phyloP scores from a whole-genome alignment of 2,888 invertebrate genomes.

The Fissipunctia ypsillon region DNA sequence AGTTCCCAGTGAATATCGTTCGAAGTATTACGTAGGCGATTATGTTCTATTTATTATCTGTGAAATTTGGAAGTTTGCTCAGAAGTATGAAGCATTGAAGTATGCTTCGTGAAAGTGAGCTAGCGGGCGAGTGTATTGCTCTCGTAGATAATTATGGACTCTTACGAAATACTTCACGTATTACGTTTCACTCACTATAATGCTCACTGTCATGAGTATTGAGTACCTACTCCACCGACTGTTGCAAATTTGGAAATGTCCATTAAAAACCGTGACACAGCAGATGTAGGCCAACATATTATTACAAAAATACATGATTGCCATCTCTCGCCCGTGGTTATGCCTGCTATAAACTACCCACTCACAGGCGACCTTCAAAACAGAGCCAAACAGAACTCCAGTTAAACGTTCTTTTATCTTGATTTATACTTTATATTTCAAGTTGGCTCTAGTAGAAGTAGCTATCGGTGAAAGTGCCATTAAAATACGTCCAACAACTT shows the following conservation, averaged over 20 bases:
- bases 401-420: constrained; percentile 39
- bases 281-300: constrained; percentile 48
- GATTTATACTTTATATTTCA: constrained; percentile 33
- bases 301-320: constrained; percentile 43
- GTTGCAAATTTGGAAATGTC: constrained; percentile 65
- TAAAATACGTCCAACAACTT: constrained; percentile 33
- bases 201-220: constrained; percentile 41
- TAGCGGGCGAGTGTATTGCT: constrained; percentile 61
- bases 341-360: constrained; percentile 31
- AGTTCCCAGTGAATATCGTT: constrained; percentile 32
- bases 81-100: constrained; percentile 55
- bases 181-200: constrained; percentile 63
- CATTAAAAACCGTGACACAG: constrained; percentile 70
- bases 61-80: constrained; percentile 61
- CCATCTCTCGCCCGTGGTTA: constrained; percentile 31
- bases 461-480: constrained; percentile 50
- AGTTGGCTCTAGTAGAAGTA: constrained; percentile 23
- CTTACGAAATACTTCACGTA: constrained; percentile 71
- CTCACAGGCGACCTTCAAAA: constrained; percentile 37
- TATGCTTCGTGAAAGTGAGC: constrained; percentile 71
- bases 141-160: constrained; percentile 66
- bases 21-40: constrained; percentile 50
- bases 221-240: constrained; percentile 25
- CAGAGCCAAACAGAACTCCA: constrained; percentile 22
- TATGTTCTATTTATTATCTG: constrained; percentile 51